These are phyloP conservation scores for Agonopterix arenella DNA, from an alignment of 2,888 invertebrate genomes.

Conservation along the genomic window DNA sequence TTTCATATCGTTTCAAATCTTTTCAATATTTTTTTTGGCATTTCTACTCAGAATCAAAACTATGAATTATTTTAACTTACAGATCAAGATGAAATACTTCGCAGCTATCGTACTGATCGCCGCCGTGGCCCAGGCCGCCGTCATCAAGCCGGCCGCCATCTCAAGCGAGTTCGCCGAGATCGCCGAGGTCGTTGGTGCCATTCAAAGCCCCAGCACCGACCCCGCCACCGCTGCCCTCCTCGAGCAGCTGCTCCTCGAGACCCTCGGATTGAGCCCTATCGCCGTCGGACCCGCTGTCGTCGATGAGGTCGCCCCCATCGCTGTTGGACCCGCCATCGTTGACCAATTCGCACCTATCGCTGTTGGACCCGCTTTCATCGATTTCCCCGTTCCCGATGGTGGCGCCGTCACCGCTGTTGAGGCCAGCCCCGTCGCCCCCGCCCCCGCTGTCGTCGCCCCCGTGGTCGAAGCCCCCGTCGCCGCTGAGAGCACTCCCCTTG, in stretches of 20 bases:
- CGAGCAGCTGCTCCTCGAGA: slow-evolving; percentile 14
- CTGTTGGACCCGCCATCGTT: slow-evolving; percentile 9
- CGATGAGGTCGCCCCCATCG: slow-evolving; percentile 6
- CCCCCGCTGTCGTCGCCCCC: slow-evolving; percentile 4
- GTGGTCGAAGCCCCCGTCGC: slow-evolving; percentile 4
- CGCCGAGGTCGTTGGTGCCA: slow-evolving; percentile 40
- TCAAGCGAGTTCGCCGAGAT: slow-evolving; percentile 23
- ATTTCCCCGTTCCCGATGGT: slow-evolving; percentile 12
- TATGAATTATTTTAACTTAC: slow-evolving; percentile 15
- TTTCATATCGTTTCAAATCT: no score
- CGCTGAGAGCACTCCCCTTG: slow-evolving; percentile 8
- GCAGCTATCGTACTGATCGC: slow-evolving; percentile 43
- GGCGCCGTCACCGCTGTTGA: slow-evolving; percentile 6
- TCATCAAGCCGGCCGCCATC: slow-evolving; percentile 19
- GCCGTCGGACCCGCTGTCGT: slow-evolving; percentile 9
- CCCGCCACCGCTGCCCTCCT: slow-evolving; percentile 36
- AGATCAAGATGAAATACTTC: slow-evolving; percentile 49
- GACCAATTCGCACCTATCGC: slow-evolving; percentile 7
- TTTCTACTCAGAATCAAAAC: no score
- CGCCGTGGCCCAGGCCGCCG: slow-evolving; percentile 34
- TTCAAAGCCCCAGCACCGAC: slow-evolving; percentile 34
- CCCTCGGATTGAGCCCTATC: slow-evolving; percentile 14
- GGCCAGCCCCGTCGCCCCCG: slow-evolving; percentile 2
- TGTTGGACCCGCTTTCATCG: slow-evolving; percentile 14
- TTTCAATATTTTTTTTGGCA: no score